phyloP scores from a whole-genome alignment of 2,797 vertebrate genomes.

The Sarcophilus harrisii region DNA sequence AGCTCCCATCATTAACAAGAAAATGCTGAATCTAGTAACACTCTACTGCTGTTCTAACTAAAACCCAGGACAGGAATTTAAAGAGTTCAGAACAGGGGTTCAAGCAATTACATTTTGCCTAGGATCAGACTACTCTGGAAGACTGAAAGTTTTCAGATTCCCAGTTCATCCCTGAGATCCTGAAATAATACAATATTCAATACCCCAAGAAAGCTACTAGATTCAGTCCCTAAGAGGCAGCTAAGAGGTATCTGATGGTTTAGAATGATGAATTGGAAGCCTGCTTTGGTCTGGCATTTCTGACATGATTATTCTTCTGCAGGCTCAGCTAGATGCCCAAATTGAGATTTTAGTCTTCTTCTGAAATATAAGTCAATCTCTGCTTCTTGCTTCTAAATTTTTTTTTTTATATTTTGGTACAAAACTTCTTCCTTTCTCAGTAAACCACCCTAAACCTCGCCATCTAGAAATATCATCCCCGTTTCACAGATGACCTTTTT shows the following conservation, averaged over 20 bases:
- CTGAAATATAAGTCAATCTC: not conserved
- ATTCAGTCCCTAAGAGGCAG: not conserved
- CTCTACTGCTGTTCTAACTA: not conserved
- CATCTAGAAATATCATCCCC: not conserved
- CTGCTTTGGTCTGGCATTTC: not conserved
- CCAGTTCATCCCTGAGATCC: not conserved
- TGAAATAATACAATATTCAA: too few relatives aligned
- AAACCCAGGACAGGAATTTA: not conserved
- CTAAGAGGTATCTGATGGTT: not conserved
- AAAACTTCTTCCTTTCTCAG: not conserved
- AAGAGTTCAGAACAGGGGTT: not conserved
- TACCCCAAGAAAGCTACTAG: too few relatives aligned
- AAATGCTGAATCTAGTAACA: too few relatives aligned
- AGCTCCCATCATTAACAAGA: too few relatives aligned
- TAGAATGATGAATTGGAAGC: not conserved
- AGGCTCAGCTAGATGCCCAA: not conserved
- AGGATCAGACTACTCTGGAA: not conserved
- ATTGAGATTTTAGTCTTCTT: not conserved
- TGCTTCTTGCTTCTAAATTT: not conserved
- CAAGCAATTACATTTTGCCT: too few relatives aligned
- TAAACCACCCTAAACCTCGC: not conserved
- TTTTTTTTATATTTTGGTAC: not conserved
- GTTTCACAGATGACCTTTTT: not conserved
- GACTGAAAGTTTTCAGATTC: not conserved
- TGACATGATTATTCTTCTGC: not conserved